These are phyloP conservation scores for Nettapus auritus DNA, from an alignment of 2,113 vertebrate genomes.

Conservation along the genomic window DNA sequence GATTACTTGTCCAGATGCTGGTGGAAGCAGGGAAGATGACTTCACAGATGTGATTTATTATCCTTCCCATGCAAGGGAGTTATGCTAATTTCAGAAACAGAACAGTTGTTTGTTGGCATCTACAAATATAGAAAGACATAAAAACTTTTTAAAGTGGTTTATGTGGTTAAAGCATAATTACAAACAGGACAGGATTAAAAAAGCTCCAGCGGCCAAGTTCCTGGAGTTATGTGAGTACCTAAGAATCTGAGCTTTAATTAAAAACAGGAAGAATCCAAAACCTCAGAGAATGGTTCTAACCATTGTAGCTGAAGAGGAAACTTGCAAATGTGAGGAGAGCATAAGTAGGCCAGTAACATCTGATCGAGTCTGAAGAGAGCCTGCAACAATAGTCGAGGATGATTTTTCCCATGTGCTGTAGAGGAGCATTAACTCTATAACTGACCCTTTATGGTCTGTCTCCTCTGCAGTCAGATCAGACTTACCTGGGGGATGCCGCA, in stretches of 20 bases:
- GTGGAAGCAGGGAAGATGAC: constrained; percentile 1
- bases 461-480: not conserved
- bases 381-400: not conserved
- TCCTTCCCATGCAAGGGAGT: not conserved
- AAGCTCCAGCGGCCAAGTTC: not conserved
- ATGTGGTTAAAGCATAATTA: constrained; percentile 1
- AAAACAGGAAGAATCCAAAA: not conserved
- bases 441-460: not conserved
- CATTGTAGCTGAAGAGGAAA: not conserved
- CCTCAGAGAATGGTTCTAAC: not conserved
- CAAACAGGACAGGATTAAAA: not conserved
- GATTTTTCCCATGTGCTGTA: not conserved
- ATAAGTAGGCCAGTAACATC: not conserved
- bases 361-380: not conserved
- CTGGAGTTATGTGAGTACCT: not conserved
- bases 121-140: not conserved
- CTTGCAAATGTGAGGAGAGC: not conserved
- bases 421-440: not conserved
- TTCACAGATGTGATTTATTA: constrained; percentile 19
- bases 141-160: not conserved
- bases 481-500: not conserved
- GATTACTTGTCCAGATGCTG: not conserved
- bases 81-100: not conserved
- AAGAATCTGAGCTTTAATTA: constrained; percentile 25
- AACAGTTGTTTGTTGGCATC: not conserved